These are phyloP conservation scores for Phymanthus crucifer DNA, from an alignment of 92 coral and sea anemone genomes.

Conservation along the genomic window DNA sequence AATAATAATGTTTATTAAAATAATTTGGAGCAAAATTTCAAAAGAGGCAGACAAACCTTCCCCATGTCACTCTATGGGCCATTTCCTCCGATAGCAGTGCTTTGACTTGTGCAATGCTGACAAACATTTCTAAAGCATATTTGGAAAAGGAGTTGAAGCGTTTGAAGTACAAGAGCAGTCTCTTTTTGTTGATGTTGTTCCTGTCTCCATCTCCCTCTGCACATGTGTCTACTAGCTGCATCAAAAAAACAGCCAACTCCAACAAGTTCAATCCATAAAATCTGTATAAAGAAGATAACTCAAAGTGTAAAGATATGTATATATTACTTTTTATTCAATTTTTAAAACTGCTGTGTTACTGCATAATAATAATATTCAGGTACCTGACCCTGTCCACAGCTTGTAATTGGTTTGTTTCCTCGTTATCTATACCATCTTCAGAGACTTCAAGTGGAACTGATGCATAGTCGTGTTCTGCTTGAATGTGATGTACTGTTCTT, in stretches of 20 bases:
- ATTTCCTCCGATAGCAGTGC: conserved; percentile 45
- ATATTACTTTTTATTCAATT: neutral
- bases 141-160: conserved; percentile 34
- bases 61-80: conserved; percentile 62
- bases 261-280: conserved; percentile 44
- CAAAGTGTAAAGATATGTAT: neutral
- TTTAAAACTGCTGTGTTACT: neutral
- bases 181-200: conserved; percentile 47
- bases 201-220: conserved; percentile 67
- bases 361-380: neutral
- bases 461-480: conserved; percentile 36
- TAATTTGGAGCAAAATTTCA: conserved; percentile 10
- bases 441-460: neutral
- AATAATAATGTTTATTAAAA: neutral
- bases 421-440: neutral
- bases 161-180: conserved; percentile 51
- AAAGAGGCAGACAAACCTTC: conserved; percentile 30
- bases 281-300: conserved; percentile 1
- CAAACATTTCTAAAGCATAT: conserved; percentile 58
- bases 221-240: conserved; percentile 44
- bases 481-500: conserved; percentile 2
- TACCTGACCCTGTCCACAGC: conserved; percentile 40
- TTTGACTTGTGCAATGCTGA: conserved; percentile 47
- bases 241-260: conserved; percentile 54
- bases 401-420: conserved; percentile 9